Conservation (phyloP, 2,113 vertebrate species). For the Anhinga anhinga region DNA sequence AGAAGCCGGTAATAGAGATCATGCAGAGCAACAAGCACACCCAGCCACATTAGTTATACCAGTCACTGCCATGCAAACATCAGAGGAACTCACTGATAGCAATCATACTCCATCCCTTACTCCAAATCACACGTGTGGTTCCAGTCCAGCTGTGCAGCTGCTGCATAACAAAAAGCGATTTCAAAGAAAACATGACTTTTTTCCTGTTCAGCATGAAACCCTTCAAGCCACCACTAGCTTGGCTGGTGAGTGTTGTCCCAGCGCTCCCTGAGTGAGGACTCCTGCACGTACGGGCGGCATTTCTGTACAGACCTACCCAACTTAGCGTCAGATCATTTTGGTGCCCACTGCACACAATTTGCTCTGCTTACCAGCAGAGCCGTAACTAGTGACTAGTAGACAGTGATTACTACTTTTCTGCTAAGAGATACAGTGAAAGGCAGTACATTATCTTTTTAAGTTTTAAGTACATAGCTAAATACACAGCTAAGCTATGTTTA, state of each 20-base stretch:
- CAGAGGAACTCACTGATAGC: neutral
- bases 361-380: neutral
- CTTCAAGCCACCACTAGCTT: too few relatives aligned
- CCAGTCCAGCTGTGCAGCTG: neutral
- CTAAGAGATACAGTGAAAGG: neutral
- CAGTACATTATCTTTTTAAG: rapidly evolving
- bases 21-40: neutral
- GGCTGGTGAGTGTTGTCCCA: neutral
- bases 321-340: neutral
- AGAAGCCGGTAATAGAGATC: rapidly evolving
- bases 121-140: neutral
- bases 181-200: neutral
- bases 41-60: neutral
- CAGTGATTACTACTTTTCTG: neutral
- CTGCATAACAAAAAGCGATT: neutral
- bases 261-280: neutral
- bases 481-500: neutral
- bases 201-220: neutral
- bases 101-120: neutral
- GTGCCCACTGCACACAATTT: neutral
- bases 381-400: neutral
- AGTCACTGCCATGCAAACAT: neutral
- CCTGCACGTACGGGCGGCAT: neutral
- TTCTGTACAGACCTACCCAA: neutral
- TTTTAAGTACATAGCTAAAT: neutral